Conservation (phyloP, 2,113 vertebrate genomes). For the Stigmatopora nigra region DNA sequence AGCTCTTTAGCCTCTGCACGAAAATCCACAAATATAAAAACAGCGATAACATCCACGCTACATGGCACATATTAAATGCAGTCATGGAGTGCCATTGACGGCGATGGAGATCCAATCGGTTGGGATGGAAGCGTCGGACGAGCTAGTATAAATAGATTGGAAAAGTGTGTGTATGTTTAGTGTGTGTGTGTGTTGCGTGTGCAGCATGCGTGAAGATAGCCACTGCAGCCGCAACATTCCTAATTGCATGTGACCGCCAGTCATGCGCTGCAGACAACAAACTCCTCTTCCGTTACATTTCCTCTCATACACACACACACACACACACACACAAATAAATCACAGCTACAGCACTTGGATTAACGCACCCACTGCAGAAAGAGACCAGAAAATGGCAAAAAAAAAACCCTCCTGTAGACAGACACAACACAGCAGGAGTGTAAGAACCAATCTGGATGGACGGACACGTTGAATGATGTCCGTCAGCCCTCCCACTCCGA, state of each 20-base stretch:
- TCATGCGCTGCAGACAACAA: conserved; percentile 52
- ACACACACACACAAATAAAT: neutral
- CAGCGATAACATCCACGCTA: no score
- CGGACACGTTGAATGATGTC: no score
- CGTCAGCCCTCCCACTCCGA: no score
- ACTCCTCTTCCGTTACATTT: conserved; percentile 17
- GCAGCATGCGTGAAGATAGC: conserved; percentile 36
- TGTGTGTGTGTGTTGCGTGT: conserved; percentile 20
- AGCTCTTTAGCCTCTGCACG: no score
- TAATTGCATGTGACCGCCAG: conserved; percentile 61
- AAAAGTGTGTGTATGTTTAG: neutral
- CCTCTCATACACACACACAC: neutral
- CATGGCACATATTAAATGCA: no score
- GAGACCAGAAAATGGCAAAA: no score
- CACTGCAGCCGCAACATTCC: conserved; percentile 46
- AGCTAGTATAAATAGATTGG: neutral
- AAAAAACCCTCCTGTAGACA: no score
- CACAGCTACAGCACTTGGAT: neutral
- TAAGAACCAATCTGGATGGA: no score
- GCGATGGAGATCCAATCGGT: neutral
- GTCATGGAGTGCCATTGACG: no score
- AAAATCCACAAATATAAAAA: no score
- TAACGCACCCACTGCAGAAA: neutral
- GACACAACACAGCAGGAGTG: no score
- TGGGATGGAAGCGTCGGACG: no score